Percentiles rank a stretch among this genome's conserved stretches.
Evolutionary conservation across 2,888 invertebrate species (phyloP).

Genomic region (Chromoteleia sp.): DNA sequence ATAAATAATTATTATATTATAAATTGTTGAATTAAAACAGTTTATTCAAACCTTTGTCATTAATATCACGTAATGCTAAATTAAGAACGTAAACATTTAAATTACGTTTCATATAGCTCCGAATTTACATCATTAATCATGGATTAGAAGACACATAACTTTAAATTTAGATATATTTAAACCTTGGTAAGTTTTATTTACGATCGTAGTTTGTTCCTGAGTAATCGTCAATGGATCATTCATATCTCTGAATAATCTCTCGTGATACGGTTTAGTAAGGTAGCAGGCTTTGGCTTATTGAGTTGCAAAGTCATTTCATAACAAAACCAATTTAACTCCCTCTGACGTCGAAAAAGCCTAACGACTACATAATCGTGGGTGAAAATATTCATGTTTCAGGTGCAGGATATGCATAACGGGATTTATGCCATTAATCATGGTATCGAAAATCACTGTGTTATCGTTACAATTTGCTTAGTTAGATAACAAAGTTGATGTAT

Average conservation of each 20-base stretch:
- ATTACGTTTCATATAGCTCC: too few species aligned
- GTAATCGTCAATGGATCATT: constrained; percentile 41
- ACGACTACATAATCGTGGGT: constrained; percentile 48
- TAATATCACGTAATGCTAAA: too few species aligned
- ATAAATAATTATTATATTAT: too few species aligned
- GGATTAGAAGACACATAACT: too few species aligned
- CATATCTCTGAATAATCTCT: constrained; percentile 44
- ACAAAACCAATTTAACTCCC: constrained; percentile 62
- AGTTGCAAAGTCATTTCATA: constrained; percentile 66
- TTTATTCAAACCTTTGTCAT: too few species aligned
- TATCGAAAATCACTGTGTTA: constrained; percentile 36
- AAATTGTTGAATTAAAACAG: too few species aligned
- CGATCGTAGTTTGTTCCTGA: not conserved
- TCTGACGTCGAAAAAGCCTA: constrained; percentile 46
- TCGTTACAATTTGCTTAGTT: constrained; percentile 42
- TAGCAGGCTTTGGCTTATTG: constrained; percentile 51
- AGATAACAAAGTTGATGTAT: constrained; percentile 31
- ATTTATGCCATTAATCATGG: constrained; percentile 49
- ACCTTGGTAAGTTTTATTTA: not conserved
- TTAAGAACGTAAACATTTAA: too few species aligned
- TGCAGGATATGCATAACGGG: constrained; percentile 40
- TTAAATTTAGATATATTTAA: not conserved
- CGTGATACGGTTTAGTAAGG: constrained; percentile 19
- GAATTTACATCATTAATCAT: too few species aligned
- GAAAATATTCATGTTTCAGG: constrained; percentile 50